phyloP scores from a whole-genome alignment of 2,113 vertebrate species.

The Nesospiza acunhae region DNA sequence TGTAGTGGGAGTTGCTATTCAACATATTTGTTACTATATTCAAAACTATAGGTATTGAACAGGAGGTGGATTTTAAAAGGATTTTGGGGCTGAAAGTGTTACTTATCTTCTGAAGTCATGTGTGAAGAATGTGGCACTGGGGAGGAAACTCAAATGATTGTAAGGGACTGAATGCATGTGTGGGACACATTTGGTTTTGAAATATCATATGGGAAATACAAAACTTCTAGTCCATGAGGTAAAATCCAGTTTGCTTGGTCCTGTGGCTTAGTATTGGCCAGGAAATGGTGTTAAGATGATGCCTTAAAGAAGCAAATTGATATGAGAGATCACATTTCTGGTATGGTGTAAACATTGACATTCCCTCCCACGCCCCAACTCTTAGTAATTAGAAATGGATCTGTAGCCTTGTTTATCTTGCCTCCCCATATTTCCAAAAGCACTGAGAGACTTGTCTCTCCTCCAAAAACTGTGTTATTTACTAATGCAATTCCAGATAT shows the following conservation, averaged over 20 bases:
- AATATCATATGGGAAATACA: neutral
- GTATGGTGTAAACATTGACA: neutral
- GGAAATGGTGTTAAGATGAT: neutral
- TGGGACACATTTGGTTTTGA: neutral
- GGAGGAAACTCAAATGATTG: neutral
- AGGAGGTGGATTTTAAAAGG: slow-evolving; percentile 4
- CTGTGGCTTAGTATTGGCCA: neutral
- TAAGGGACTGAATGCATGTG: neutral
- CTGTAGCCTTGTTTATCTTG: neutral
- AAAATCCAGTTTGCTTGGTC: neutral
- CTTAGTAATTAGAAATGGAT: neutral
- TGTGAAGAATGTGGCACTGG: neutral
- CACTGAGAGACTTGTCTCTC: neutral
- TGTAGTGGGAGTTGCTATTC: neutral
- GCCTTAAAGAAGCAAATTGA: neutral
- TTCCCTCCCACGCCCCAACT: neutral
- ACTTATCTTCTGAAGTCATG: neutral
- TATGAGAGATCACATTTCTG: neutral
- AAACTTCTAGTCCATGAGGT: neutral
- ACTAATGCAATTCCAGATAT: neutral
- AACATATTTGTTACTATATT: neutral
- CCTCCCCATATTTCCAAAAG: neutral
- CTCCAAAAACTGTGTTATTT: neutral
- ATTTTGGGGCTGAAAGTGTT: neutral
- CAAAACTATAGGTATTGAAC: neutral